Base-by-base conservation (phyloP, 2,888 invertebrate species). In the Choristoneura rosaceana region DNA sequence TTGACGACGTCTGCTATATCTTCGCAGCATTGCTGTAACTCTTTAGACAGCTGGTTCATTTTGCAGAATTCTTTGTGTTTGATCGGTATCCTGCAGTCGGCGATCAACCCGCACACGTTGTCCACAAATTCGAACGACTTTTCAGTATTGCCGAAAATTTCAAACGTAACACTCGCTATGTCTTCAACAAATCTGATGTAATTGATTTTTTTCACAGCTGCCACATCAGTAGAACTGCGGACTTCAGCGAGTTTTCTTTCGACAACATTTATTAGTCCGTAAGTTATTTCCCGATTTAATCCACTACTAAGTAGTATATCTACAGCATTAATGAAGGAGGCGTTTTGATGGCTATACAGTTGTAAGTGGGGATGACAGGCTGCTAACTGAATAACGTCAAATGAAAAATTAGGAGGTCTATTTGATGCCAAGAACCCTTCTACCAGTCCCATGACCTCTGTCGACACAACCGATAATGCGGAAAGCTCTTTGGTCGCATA, bases 381-480 rank as follows among this genome's bases (percentile, higher is more conserved):
- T 0, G 91, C 90, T 38, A 94, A 77, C 74, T 94, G 94, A 66
- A 94, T 91, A 4, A 94, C 90, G 69, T 94, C 94, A 55, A 92
- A 92, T 0, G 94, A 93, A 74, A 73, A 73, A 65, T 94, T 93
- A 0, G 94, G 94, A 3, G 93, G 87, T 80, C 93, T 87, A 62
- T 93, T 93, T 1, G 92, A 90, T 9, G 94, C 91, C 7, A 94
- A 80, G 78, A 96, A 96, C n/a, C 95, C 94, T 80, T 96, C 95
- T 0, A 95, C 95, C 0, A 95, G 93, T 10, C 95, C 95, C 86
- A 95, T 95, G 0, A 96, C 95, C 81, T 95, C 95, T 0, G 95
- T 95, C 0, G 95, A 93, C 43, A 95, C 94, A 43, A 95, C 95
- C 0, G 95, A 95, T 45, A 94, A 87, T 17, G 94, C 94, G 0